Evolutionary conservation across 2,113 vertebrate species (phyloP).

Genomic region (Ceyx cyanopectus): DNA sequence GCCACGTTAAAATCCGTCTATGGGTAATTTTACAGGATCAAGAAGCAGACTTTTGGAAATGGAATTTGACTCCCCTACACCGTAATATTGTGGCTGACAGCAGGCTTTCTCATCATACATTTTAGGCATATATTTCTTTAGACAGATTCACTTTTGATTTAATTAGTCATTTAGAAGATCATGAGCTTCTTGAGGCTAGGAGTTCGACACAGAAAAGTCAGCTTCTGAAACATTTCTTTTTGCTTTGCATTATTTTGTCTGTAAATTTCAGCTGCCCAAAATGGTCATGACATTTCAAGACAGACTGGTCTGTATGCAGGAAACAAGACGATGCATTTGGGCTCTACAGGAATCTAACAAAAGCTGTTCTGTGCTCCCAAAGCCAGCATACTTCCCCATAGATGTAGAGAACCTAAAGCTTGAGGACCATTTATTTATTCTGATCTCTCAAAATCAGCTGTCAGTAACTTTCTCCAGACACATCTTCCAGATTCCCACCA

Average conservation of each 20-base stretch:
- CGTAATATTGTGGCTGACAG: not conserved
- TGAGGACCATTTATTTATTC: not conserved
- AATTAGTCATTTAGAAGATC: slow-evolving; percentile 13
- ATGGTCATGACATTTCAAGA: not conserved
- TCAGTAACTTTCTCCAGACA: not conserved
- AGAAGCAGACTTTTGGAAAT: not conserved
- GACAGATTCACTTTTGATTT: not conserved
- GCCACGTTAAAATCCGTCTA: not conserved
- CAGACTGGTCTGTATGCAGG: not conserved
- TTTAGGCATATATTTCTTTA: not conserved
- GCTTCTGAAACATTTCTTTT: not conserved
- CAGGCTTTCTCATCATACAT: not conserved
- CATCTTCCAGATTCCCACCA: not conserved
- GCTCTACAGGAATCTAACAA: not conserved
- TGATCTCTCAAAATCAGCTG: not conserved
- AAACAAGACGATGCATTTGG: not conserved
- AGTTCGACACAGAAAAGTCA: not conserved
- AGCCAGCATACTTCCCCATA: not conserved
- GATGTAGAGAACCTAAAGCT: not conserved
- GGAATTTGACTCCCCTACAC: not conserved
- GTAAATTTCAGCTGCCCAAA: not conserved
- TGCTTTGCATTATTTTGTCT: not conserved
- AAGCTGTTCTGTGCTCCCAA: not conserved
- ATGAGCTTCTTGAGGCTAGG: not conserved
- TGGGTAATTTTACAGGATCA: not conserved